Evolutionary conservation across 2,113 vertebrate genomes (phyloP).

Genomic region (human (Homo sapiens)): DNA sequence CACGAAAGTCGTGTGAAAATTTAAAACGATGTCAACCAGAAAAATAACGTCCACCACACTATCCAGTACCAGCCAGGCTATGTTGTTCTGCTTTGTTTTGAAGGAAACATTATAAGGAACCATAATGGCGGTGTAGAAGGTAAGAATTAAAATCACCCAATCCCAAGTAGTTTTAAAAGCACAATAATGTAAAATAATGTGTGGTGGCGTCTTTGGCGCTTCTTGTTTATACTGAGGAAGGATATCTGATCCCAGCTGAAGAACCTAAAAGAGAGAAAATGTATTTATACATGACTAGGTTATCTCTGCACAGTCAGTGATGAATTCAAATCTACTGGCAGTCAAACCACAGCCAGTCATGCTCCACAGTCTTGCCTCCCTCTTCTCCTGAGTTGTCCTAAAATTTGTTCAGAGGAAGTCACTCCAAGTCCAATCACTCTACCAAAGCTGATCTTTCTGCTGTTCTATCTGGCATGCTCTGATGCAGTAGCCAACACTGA

Average conservation of each 20-base stretch:
- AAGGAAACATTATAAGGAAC: slow-evolving; percentile 98
- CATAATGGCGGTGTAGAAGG: slow-evolving; percentile 99
- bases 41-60: slow-evolving; percentile 99
- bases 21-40: slow-evolving; percentile 97
- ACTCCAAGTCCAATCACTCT: not conserved
- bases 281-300: not conserved
- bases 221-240: slow-evolving; percentile 99
- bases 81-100: slow-evolving; percentile 98
- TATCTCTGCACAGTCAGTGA: not conserved
- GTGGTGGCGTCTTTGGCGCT: slow-evolving; percentile 97
- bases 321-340: not conserved
- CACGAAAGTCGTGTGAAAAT: slow-evolving; percentile 98
- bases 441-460: not conserved
- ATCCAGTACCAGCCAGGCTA: slow-evolving; percentile 98
- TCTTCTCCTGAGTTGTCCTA: not conserved
- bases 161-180: slow-evolving; percentile 99
- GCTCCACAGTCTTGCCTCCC: not conserved
- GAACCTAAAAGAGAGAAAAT: slow-evolving; percentile 87
- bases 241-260: slow-evolving; percentile 97
- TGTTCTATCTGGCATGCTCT: not conserved
- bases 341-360: not conserved
- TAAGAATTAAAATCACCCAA: slow-evolving; percentile 98
- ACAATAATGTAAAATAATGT: slow-evolving; percentile 98
- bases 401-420: not conserved
- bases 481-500: not conserved